phyloP scores from a whole-genome alignment of 2,113 vertebrate genomes.

The Puffinus mauretanicus region DNA sequence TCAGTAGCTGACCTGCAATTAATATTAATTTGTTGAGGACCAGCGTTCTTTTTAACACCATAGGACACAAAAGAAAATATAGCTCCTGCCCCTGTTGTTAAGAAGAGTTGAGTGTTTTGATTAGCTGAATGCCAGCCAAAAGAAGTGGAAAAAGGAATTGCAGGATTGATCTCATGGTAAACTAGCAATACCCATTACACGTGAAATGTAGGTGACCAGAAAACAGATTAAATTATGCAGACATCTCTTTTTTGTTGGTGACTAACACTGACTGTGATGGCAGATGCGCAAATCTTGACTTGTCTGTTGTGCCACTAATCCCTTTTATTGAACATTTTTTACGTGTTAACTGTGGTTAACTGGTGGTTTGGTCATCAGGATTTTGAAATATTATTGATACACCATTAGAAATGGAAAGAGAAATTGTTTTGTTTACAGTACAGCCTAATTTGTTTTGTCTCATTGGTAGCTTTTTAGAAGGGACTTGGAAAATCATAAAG shows the following conservation, averaged over 20 bases:
- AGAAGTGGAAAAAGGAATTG: background rate
- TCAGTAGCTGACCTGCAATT: background rate
- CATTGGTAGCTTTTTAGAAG: background rate
- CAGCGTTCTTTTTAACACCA: background rate
- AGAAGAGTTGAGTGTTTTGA: background rate
- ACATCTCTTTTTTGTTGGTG: constrained; percentile 24
- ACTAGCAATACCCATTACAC: background rate
- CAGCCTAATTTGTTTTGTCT: background rate
- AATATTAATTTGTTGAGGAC: background rate
- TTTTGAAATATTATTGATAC: background rate
- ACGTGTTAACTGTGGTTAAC: background rate
- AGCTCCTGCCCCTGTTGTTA: background rate
- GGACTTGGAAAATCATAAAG: background rate
- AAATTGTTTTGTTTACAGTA: background rate
- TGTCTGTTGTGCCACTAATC: constrained; percentile 19
- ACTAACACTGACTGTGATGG: background rate
- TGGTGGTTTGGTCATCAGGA: background rate
- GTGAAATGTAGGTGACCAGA: background rate
- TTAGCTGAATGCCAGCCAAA: background rate
- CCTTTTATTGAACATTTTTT: constrained; percentile 8
- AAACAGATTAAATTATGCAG: constrained; percentile 7
- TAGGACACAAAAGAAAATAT: background rate
- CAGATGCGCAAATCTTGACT: constrained; percentile 1
- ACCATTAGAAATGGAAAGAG: background rate
- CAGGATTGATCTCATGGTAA: background rate